A percentile compares a stretch with the other conserved stretches of the same genome.
Conservation (phyloP, 2,113 vertebrate genomes). For the Limnothrissa miodon region DNA sequence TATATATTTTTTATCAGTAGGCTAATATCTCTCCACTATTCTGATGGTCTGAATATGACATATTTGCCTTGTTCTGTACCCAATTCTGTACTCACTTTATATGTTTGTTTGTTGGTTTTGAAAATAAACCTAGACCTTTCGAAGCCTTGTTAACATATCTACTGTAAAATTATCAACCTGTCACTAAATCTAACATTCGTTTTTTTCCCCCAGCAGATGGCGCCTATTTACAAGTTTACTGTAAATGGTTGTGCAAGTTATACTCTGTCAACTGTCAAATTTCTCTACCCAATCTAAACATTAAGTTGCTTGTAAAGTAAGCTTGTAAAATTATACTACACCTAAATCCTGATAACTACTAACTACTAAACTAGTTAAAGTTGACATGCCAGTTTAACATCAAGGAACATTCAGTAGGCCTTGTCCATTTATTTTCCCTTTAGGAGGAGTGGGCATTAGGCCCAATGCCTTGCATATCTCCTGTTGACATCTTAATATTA, state of each 20-base stretch:
- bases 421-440: too few species aligned
- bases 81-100: constrained; percentile 58
- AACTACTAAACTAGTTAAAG: too few species aligned
- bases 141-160: neutral
- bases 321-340: too few species aligned
- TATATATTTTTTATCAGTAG: constrained; percentile 66
- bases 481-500: too few species aligned
- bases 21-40: constrained; percentile 57
- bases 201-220: neutral
- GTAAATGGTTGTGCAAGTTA: neutral
- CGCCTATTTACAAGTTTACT: neutral
- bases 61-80: constrained; percentile 52
- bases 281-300: too few species aligned
- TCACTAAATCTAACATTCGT: neutral
- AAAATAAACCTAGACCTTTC: constrained; percentile 59
- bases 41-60: constrained; percentile 60
- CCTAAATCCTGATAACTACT: too few species aligned
- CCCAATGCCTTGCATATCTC: too few species aligned
- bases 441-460: too few species aligned
- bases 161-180: neutral
- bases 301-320: too few species aligned
- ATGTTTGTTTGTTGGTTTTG: constrained; percentile 52
- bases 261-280: too few species aligned
- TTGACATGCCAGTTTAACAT: too few species aligned
- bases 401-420: too few species aligned